A percentile compares a stretch with the other conserved stretches of the same genome.
These are phyloP conservation scores for Scaptomyza montana DNA, from an alignment of 1,140 invertebrate genomes.

Conservation along the genomic window DNA sequence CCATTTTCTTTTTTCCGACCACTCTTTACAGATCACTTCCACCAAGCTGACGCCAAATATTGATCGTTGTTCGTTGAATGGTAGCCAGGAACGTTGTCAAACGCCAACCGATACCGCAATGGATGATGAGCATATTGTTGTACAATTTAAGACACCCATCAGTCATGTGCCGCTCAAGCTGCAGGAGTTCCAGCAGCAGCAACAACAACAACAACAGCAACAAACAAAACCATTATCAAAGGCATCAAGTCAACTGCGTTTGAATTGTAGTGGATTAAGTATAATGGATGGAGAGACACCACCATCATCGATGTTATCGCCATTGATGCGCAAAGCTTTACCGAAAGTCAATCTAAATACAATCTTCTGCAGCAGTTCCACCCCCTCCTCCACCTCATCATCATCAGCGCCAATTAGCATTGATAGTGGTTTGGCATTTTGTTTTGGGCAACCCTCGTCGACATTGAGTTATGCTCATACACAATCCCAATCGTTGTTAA, in stretches of 20 bases:
- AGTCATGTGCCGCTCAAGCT: constrained; percentile 58
- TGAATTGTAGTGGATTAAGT: constrained; percentile 29
- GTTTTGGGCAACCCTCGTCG: constrained; percentile 54
- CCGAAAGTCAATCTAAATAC: constrained; percentile 80
- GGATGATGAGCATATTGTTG: constrained; percentile 52
- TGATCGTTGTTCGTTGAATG: constrained; percentile 62
- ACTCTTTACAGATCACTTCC: constrained; percentile 37
- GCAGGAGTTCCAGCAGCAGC: constrained; percentile 52
- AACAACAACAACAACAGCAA: constrained; percentile 21
- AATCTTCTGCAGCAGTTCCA: constrained; percentile 65
- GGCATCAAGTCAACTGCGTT: constrained; percentile 48
- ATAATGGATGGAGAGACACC: constrained; percentile 56
- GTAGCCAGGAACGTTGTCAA: constrained; percentile 44
- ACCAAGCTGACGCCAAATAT: constrained; percentile 75
- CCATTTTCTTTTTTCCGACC: background rate
- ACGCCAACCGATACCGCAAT: constrained; percentile 48
- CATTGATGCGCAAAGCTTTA: constrained; percentile 60
- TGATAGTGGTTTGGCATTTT: constrained; percentile 57
- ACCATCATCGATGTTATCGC: constrained; percentile 46
- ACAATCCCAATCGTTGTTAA: constrained; percentile 26
- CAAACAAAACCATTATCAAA: constrained; percentile 45
- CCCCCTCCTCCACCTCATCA: background rate
- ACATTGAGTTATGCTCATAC: constrained; percentile 45
- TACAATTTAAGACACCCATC: constrained; percentile 75
- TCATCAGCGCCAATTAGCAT: constrained; percentile 67